These are phyloP conservation scores for Xenopus petersii DNA, from an alignment of 2,797 vertebrate species.

Conservation along the genomic window DNA sequence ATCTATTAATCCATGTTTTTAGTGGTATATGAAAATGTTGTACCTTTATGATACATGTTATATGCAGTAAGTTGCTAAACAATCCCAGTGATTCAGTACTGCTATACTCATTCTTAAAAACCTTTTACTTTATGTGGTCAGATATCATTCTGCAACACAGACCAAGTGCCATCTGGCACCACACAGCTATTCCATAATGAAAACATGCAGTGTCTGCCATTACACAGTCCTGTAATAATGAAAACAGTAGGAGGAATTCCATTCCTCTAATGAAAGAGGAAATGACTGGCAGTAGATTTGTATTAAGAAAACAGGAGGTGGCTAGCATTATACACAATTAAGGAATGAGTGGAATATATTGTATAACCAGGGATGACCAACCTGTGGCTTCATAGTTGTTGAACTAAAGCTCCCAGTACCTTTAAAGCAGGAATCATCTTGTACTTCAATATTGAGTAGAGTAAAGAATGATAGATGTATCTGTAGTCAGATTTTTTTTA, in stretches of 20 bases:
- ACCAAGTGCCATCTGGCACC: conserved; percentile 73
- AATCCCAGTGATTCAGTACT: background rate
- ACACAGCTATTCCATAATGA: conserved; percentile 74
- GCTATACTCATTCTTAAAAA: background rate
- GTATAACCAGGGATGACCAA: conserved; percentile 34
- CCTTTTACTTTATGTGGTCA: conserved; percentile 55
- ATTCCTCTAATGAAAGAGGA: conserved; percentile 80
- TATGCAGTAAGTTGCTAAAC: too few relatives aligned
- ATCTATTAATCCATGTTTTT: too few relatives aligned
- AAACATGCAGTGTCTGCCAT: conserved; percentile 77
- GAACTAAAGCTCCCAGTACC: too few relatives aligned
- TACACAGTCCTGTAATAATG: conserved; percentile 77
- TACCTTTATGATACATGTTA: too few relatives aligned
- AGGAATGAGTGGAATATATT: conserved; percentile 69
- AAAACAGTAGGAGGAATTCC: conserved; percentile 76
- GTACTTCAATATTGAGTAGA: too few relatives aligned
- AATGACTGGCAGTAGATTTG: conserved; percentile 72
- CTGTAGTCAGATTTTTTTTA: too few relatives aligned
- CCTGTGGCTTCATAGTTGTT: too few relatives aligned
- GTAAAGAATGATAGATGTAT: too few relatives aligned
- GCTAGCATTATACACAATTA: conserved; percentile 62
- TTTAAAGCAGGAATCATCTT: too few relatives aligned
- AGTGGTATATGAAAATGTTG: too few relatives aligned
- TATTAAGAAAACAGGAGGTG: conserved; percentile 76
- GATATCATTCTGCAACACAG: conserved; percentile 64